Conservation (phyloP, 2,888 invertebrate species). For the Stenoptilia bipunctidactyla region DNA sequence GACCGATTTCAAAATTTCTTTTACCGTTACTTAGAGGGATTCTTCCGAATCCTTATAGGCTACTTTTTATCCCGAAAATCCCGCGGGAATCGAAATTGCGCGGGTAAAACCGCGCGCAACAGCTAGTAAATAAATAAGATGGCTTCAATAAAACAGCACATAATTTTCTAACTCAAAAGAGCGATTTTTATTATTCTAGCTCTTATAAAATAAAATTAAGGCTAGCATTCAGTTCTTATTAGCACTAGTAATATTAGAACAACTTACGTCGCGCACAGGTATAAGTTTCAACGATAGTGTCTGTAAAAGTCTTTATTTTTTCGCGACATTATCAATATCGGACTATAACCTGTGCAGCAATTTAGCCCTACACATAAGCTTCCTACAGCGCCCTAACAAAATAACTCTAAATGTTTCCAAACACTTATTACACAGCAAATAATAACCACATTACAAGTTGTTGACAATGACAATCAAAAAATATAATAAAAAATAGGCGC, state of each 20-base stretch:
- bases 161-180: slow-evolving; percentile 69
- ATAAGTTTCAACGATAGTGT: neutral
- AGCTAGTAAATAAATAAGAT: no score
- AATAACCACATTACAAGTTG: slow-evolving; percentile 10
- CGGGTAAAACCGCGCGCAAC: no score
- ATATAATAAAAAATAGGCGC: neutral
- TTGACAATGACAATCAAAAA: neutral
- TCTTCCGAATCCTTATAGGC: no score
- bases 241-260: slow-evolving; percentile 46
- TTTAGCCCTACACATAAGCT: slow-evolving; percentile 26
- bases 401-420: slow-evolving; percentile 29
- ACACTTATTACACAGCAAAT: slow-evolving; percentile 32
- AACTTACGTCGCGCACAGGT: slow-evolving; percentile 20
- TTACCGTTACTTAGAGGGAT: no score
- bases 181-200: slow-evolving; percentile 63
- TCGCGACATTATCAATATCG: no score
- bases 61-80: no score
- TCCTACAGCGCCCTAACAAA: slow-evolving; percentile 13
- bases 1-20: no score
- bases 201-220: slow-evolving; percentile 68
- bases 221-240: slow-evolving; percentile 68
- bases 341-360: slow-evolving; percentile 18
- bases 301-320: slow-evolving; percentile 3
- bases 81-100: no score
- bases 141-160: slow-evolving; percentile 41